Conservation (phyloP, 1,140 invertebrate genomes). For the Fragariocoptes setiger region DNA sequence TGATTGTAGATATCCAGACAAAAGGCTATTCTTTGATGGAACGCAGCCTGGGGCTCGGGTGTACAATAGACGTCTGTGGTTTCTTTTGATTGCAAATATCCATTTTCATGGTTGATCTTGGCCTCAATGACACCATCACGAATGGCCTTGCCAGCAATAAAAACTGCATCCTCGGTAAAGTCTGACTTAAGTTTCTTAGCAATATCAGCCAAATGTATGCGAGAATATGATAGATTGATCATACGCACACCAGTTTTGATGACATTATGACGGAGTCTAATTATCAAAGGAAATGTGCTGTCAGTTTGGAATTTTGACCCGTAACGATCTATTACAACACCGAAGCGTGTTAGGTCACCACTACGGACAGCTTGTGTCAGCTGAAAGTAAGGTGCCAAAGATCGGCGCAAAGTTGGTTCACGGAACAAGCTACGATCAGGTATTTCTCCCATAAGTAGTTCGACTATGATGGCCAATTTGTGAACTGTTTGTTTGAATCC, state of each 20-base stretch:
- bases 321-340: constrained; percentile 64
- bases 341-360: constrained; percentile 73
- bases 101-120: constrained; percentile 66
- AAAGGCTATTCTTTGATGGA: constrained; percentile 89
- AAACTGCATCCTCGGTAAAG: constrained; percentile 87
- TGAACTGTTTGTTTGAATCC: constrained; percentile 95
- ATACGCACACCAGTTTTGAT: constrained; percentile 94
- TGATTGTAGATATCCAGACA: constrained; percentile 93
- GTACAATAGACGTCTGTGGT: constrained; percentile 90
- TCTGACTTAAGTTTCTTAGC: constrained; percentile 69
- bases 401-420: constrained; percentile 46
- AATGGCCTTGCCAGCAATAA: constrained; percentile 97
- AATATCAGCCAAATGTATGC: constrained; percentile 77
- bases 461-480: constrained; percentile 77
- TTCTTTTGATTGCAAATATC: constrained; percentile 88
- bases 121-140: constrained; percentile 94
- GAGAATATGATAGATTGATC: constrained; percentile 80
- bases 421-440: constrained; percentile 43
- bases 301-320: constrained; percentile 50
- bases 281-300: constrained; percentile 73
- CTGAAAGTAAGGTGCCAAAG: constrained; percentile 78
- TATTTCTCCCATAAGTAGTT: constrained; percentile 79
- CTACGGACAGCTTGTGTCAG: constrained; percentile 82
- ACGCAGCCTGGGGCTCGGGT: constrained; percentile 72
- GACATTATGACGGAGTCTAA: constrained; percentile 82